Evolutionary conservation across 2,888 invertebrate species (phyloP).

Genomic region (Caenorhabditis japonica): DNA sequence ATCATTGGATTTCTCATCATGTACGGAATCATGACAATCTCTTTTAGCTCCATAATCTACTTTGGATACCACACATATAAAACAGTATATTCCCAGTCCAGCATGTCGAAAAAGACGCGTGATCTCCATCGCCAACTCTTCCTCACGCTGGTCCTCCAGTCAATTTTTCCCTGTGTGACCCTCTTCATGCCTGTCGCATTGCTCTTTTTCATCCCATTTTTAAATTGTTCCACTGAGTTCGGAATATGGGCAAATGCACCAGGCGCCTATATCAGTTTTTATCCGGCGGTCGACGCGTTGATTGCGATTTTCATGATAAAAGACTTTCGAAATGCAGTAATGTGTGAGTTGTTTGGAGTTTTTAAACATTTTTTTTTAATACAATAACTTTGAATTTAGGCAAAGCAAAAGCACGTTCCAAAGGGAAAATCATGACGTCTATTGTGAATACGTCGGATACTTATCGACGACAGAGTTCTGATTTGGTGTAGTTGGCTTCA

Average conservation of each 20-base stretch:
- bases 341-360: too few relatives aligned
- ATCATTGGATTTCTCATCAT: background rate
- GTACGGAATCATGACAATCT: background rate
- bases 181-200: slow-evolving; percentile 8
- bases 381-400: too few relatives aligned
- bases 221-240: background rate
- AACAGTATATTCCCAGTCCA: too few relatives aligned
- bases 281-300: too few relatives aligned
- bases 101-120: slow-evolving; percentile 1
- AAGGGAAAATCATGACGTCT: too few relatives aligned
- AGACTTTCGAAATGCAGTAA: too few relatives aligned
- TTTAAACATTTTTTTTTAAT: too few relatives aligned
- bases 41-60: background rate
- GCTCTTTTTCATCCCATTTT: slow-evolving; percentile 4
- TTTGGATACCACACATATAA: slow-evolving; percentile 1
- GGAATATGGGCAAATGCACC: slow-evolving; percentile 1
- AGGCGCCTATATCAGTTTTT: background rate
- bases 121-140: slow-evolving; percentile 17
- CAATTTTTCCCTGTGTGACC: slow-evolving; percentile 10
- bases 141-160: slow-evolving; percentile 11
- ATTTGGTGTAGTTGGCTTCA: too few relatives aligned
- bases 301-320: too few relatives aligned
- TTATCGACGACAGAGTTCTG: too few relatives aligned
- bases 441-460: too few relatives aligned
- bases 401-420: too few relatives aligned